Evolutionary conservation across 2,113 vertebrate species (phyloP), one percentile per base, ranked within the genome.

Genomic region (Blennius ocellaris): DNA sequence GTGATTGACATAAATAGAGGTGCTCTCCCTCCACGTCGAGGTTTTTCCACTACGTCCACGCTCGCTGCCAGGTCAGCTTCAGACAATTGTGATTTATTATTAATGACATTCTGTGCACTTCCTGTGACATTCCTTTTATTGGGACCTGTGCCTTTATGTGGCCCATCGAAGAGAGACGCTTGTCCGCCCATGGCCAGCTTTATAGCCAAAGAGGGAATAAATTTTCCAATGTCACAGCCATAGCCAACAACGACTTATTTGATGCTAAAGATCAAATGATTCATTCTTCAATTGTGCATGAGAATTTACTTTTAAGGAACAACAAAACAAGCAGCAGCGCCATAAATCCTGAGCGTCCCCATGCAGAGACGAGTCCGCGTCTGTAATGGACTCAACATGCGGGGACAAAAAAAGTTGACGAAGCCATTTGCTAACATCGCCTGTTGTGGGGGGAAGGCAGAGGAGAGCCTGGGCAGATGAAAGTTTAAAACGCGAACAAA

Each of bases 61-160:
- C 87, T 82, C 38, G 48, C 82, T 87, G 82, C 70, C 80, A 75
- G 89, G 91, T 93, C 88, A 92, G 68, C 82, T 91, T 91, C 86
- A 82, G 85, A 93, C 88, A 88, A 89, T 87, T 89, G 83, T 90
- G 92, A 94, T 94, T 93, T 92, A 93, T 93, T 93, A 92, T 93
- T 92, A 91, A 93, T 93, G 93, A 91, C 90, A 90, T 88, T 88
- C 86, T 51, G 88, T 83, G 86, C 91, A 87, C 91, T 92, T 92
- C 83, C 87, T 89, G 85, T 93, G 93, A 93, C 92, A 92, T 92
- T 92, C 90, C 71, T 92, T 94, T 93, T 92, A 93, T 90, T 84
- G 90, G 84, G 89, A 89, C 87, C 80, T 76, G 83, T 76, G 84
- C 85, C 87, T 92, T 94, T 91, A 92, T 92, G 89, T 82, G 91